Conservation (phyloP, 2,888 invertebrate genomes). For the Rapana venosa region DNA sequence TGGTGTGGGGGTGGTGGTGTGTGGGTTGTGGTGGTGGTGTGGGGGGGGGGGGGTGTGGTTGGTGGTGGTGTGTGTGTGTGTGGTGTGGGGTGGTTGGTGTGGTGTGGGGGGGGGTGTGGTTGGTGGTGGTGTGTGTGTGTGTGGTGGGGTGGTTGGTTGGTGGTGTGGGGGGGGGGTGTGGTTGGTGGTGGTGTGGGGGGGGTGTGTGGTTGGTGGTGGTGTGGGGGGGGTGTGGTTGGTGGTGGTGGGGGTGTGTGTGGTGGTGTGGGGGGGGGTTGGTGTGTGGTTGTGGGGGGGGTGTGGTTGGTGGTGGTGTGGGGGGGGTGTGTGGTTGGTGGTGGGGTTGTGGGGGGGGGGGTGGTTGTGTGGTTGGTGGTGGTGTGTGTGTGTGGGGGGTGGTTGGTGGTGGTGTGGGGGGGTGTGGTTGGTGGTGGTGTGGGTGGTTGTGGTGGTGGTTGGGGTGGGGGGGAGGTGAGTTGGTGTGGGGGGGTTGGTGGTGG, state of each 20-base stretch:
- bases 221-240: not conserved
- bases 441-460: too few species aligned
- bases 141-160: too few species aligned
- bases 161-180: too few species aligned
- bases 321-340: not conserved
- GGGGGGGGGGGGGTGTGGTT: too few species aligned
- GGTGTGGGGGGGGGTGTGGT: too few species aligned
- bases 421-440: not conserved
- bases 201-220: not conserved
- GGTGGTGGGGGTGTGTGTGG: not conserved
- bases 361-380: not conserved
- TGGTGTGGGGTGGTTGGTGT: not conserved
- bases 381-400: not conserved
- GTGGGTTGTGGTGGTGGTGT: not conserved
- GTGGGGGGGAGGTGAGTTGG: not conserved
- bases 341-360: too few species aligned
- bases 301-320: not conserved
- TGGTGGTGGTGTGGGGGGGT: not conserved
- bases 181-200: not conserved
- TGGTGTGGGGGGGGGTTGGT: too few species aligned
- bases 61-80: not conserved
- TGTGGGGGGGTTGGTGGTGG: not conserved
- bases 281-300: not conserved
- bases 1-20: too few species aligned
- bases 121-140: too few species aligned